Evolutionary conservation across 2,797 vertebrate genomes (phyloP).

Genomic region (Hyperoplus immaculatus): DNA sequence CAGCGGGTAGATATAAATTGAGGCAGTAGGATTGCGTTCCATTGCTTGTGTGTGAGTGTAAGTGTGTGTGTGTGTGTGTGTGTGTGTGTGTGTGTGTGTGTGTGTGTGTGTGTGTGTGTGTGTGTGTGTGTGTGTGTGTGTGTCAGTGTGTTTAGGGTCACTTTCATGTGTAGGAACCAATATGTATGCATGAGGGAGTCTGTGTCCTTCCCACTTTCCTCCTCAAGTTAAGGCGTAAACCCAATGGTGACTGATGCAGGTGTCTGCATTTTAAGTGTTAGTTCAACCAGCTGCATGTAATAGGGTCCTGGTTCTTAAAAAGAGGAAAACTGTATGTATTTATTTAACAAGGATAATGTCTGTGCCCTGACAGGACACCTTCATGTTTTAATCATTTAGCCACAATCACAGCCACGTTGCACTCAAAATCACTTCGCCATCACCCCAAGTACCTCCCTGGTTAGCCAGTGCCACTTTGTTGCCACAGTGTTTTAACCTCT

Average conservation of each 20-base stretch:
- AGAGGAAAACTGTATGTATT: slow-evolving; percentile 29
- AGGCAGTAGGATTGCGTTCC: slow-evolving; percentile 11
- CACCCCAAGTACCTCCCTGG: slow-evolving; percentile 10
- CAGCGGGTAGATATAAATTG: slow-evolving; percentile 55
- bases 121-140: slow-evolving; percentile 26
- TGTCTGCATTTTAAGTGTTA: slow-evolving; percentile 75
- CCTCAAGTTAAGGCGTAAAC: slow-evolving; percentile 65
- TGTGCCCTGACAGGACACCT: slow-evolving; percentile 19
- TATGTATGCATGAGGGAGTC: slow-evolving; percentile 79
- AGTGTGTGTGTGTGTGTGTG: slow-evolving; percentile 16
- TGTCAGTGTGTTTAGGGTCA: slow-evolving; percentile 25
- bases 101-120: slow-evolving; percentile 16
- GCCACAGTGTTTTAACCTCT: slow-evolving; percentile 5
- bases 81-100: slow-evolving; percentile 4
- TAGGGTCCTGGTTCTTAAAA: neutral
- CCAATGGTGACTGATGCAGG: slow-evolving; percentile 70
- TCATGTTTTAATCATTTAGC: slow-evolving; percentile 42
- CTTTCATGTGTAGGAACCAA: slow-evolving; percentile 69
- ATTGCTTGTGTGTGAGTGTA: too few species aligned
- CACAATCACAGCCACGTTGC: slow-evolving; percentile 8
- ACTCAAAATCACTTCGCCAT: neutral
- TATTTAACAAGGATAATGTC: slow-evolving; percentile 44
- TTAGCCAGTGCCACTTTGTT: slow-evolving; percentile 1
- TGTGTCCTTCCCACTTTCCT: slow-evolving; percentile 75
- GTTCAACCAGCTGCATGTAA: slow-evolving; percentile 50